Conservation (phyloP, 2,888 invertebrate species). For the Rotaria sp. region DNA sequence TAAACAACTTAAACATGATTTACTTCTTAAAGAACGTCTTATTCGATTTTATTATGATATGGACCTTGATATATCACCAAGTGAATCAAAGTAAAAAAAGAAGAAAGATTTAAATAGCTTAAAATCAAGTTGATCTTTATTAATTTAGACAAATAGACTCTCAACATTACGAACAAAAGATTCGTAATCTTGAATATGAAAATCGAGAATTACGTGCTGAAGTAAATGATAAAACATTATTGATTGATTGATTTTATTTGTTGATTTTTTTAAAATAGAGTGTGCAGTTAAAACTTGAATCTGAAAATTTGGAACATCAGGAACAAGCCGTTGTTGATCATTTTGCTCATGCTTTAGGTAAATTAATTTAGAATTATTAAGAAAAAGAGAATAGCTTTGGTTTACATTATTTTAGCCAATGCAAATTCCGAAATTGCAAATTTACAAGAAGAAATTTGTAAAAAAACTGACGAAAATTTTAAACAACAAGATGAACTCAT, state of each 20-base stretch:
- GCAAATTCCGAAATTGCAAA: not conserved
- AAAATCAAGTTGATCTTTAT: too few species aligned
- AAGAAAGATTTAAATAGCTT: too few species aligned
- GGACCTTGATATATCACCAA: not conserved
- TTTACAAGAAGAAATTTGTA: not conserved
- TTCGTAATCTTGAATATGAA: constrained; percentile 23
- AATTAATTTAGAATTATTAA: not conserved
- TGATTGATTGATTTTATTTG: not conserved
- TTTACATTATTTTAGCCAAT: not conserved
- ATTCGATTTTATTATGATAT: constrained; percentile 6
- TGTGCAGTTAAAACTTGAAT: not conserved
- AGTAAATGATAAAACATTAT: not conserved
- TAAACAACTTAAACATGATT: constrained; percentile 27
- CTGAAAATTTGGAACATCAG: not conserved
- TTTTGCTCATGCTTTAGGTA: not conserved
- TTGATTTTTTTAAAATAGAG: not conserved
- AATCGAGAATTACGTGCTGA: constrained; percentile 1
- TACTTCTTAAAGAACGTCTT: constrained; percentile 5
- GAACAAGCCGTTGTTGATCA: not conserved
- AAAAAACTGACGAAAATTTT: not conserved
- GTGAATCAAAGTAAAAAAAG: not conserved
- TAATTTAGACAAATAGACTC: not conserved
- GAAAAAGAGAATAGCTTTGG: not conserved
- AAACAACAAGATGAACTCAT: not conserved
- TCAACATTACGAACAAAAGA: constrained; percentile 22